Conservation (phyloP, 1,140 invertebrate species). For the Drosophila nigrodunni region DNA sequence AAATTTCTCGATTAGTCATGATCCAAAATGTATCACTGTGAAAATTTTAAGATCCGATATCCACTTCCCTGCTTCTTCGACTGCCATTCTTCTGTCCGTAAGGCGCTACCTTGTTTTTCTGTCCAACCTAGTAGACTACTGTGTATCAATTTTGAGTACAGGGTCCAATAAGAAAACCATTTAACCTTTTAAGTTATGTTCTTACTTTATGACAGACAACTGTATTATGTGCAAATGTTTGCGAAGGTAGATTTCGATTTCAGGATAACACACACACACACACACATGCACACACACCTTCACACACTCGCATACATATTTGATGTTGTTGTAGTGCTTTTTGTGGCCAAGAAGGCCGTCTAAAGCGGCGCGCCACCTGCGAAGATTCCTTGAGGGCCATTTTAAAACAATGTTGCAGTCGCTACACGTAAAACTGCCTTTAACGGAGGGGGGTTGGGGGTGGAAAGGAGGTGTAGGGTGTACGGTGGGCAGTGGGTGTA, state of each 20-base stretch:
- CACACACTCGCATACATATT: not conserved
- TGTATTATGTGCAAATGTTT: slow-evolving; percentile 8
- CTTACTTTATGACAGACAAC: not conserved
- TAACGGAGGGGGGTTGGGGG: not conserved
- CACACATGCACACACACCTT: no score
- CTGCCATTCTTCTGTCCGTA: no score
- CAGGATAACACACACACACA: not conserved
- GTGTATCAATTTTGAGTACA: no score
- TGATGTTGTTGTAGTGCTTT: not conserved
- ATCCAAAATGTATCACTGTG: no score
- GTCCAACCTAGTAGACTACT: no score
- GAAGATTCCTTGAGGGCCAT: slow-evolving; percentile 48
- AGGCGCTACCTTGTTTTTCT: no score
- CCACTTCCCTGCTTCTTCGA: no score
- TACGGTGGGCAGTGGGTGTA: slow-evolving; percentile 4
- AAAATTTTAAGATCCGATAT: no score
- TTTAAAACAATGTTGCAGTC: slow-evolving; percentile 40
- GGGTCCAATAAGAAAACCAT: no score
- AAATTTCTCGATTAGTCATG: no score
- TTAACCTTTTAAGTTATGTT: not conserved
- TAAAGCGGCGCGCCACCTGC: slow-evolving; percentile 19
- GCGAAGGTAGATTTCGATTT: slow-evolving; percentile 6
- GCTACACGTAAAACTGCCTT: slow-evolving; percentile 5
- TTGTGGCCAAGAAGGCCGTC: slow-evolving; percentile 17
- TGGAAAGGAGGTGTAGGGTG: not conserved